Conservation (phyloP, 1,140 invertebrate species). For the Metaphire vulgaris region DNA sequence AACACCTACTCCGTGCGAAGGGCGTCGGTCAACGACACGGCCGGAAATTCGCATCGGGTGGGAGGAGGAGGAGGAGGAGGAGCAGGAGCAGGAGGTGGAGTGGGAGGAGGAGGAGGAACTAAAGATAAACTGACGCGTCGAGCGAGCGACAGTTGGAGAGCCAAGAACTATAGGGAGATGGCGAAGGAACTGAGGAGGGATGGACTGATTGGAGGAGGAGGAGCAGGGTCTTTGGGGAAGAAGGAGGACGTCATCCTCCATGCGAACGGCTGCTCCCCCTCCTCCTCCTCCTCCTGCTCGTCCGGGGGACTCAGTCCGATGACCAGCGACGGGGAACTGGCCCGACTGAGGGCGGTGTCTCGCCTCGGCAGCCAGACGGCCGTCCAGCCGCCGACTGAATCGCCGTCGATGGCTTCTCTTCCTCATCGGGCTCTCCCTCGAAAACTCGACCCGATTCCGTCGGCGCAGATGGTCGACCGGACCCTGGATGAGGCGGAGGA, state of each 20-base stretch:
- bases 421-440: too few species aligned
- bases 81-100: too few species aligned
- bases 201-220: not conserved
- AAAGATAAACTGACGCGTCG: not conserved
- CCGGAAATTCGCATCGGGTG: too few species aligned
- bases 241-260: not conserved
- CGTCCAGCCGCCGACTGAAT: not conserved
- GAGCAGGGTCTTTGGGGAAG: not conserved
- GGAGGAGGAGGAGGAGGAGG: too few species aligned
- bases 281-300: too few species aligned
- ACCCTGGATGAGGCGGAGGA: not conserved
- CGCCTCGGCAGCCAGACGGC: not conserved
- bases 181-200: not conserved
- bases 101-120: too few species aligned
- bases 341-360: not conserved
- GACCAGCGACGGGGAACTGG: not conserved
- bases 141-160: not conserved
- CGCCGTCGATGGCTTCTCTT: too few species aligned
- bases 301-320: not conserved
- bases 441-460: not conserved
- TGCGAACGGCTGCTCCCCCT: not conserved
- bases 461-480: not conserved
- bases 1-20: too few species aligned
- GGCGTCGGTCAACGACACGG: too few species aligned
- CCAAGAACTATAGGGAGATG: too few species aligned